phyloP scores from a whole-genome alignment of 2,797 vertebrate species.

The Triplophysa yarkandensis region DNA sequence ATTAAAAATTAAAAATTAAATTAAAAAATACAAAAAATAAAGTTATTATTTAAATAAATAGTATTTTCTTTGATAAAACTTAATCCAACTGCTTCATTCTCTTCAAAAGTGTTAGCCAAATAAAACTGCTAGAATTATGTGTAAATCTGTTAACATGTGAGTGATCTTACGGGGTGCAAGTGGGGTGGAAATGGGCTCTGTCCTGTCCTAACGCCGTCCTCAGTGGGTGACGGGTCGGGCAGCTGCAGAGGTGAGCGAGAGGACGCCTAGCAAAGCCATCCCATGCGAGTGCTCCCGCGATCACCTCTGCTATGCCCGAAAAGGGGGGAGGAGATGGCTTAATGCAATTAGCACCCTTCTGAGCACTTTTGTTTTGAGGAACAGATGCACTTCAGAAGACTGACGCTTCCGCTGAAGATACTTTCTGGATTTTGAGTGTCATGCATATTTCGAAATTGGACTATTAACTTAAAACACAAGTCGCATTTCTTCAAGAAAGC shows the following conservation, averaged over 20 bases:
- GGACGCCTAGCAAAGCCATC: slow-evolving; percentile 69
- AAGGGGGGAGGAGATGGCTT: slow-evolving; percentile 67
- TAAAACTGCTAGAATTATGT: background rate
- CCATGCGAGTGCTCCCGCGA: slow-evolving; percentile 68
- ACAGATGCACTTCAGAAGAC: slow-evolving; percentile 77
- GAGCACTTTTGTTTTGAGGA: slow-evolving; percentile 81
- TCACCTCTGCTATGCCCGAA: slow-evolving; percentile 62
- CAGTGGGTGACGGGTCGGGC: slow-evolving; percentile 73
- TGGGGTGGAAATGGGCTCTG: slow-evolving; percentile 59
- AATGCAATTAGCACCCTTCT: slow-evolving; percentile 83
- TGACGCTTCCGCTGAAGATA: slow-evolving; percentile 58
- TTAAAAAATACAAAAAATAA: too few species aligned
- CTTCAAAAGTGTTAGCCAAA: background rate
- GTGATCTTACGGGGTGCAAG: slow-evolving; percentile 30
- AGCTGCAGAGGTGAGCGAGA: slow-evolving; percentile 82
- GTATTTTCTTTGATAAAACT: too few species aligned
- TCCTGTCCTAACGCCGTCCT: slow-evolving; percentile 61
- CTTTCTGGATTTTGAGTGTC: slow-evolving; percentile 3
- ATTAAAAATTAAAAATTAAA: too few species aligned
- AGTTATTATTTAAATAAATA: too few species aligned
- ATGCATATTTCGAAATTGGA: background rate
- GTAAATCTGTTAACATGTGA: slow-evolving; percentile 1
- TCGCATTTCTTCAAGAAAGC: background rate
- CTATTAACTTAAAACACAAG: background rate
- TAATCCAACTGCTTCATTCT: too few species aligned